Conservation (phyloP, 2,113 vertebrate genomes). For the Odontesthes bonariensis region DNA sequence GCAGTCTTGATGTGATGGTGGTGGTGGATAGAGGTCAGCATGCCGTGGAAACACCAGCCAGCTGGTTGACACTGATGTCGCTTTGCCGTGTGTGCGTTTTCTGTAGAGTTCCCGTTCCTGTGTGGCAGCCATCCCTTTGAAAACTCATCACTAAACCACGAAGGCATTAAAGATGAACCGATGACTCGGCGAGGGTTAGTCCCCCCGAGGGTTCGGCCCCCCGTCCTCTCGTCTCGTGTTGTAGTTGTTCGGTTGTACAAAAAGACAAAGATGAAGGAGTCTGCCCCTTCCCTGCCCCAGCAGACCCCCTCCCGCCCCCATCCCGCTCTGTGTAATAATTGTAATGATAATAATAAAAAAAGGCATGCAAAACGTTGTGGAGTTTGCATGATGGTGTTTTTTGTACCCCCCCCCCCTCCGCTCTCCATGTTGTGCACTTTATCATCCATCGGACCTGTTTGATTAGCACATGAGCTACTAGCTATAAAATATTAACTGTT, state of each 20-base stretch:
- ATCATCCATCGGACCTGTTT: slow-evolving; percentile 46
- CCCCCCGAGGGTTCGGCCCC: slow-evolving; percentile 10
- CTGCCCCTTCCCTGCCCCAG: slow-evolving; percentile 18
- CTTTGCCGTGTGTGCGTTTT: slow-evolving; percentile 36
- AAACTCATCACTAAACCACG: slow-evolving; percentile 2
- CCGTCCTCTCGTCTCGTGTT: slow-evolving; percentile 46
- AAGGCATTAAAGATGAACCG: neutral
- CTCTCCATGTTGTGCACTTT: slow-evolving; percentile 74
- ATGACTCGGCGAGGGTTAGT: neutral
- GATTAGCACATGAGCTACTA: slow-evolving; percentile 32
- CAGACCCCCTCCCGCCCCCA: slow-evolving; percentile 46
- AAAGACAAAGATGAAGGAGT: slow-evolving; percentile 49
- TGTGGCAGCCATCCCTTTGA: slow-evolving; percentile 20
- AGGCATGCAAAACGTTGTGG: slow-evolving; percentile 83
- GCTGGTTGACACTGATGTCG: slow-evolving; percentile 47
- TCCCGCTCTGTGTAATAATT: slow-evolving; percentile 57
- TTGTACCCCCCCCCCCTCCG: slow-evolving; percentile 42
- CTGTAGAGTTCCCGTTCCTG: slow-evolving; percentile 42
- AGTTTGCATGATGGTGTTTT: slow-evolving; percentile 84
- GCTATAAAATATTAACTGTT: neutral
- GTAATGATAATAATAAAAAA: slow-evolving; percentile 60
- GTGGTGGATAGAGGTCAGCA: slow-evolving; percentile 4
- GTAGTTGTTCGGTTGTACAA: slow-evolving; percentile 67
- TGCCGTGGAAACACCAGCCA: slow-evolving; percentile 72
- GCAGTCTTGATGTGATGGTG: neutral